A percentile compares a stretch with the other conserved stretches of the same genome.
These are phyloP conservation scores for Pollenia labialis DNA, from an alignment of 2,888 invertebrate genomes.

Conservation along the genomic window DNA sequence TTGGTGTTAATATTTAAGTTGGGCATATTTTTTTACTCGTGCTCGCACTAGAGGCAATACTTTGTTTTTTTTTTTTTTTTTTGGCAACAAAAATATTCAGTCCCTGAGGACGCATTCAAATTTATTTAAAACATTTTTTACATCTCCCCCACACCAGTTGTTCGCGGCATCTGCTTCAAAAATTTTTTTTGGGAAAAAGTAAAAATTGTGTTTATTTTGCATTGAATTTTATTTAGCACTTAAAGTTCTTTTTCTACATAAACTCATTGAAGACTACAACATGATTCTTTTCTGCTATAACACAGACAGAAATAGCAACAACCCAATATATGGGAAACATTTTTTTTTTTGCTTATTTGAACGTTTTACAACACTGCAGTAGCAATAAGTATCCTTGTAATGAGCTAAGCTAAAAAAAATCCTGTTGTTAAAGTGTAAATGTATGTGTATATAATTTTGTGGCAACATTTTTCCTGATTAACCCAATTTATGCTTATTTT, in stretches of 20 bases:
- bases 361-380: conserved; percentile 52
- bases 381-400: conserved; percentile 44
- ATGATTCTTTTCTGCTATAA: neutral
- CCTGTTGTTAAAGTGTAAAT: conserved; percentile 37
- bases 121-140: conserved; percentile 35
- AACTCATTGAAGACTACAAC: neutral
- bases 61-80: too few species aligned
- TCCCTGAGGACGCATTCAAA: conserved; percentile 34
- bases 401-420: conserved; percentile 23
- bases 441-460: conserved; percentile 57
- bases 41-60: conserved; percentile 3
- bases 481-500: conserved; percentile 66
- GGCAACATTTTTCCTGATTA: conserved; percentile 71
- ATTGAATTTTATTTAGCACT: conserved; percentile 55
- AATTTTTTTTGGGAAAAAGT: neutral
- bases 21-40: neutral
- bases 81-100: conserved; percentile 28
- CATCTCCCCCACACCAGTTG: neutral
- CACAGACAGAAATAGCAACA: neutral
- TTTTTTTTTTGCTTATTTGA: conserved; percentile 29
- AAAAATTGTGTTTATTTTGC: conserved; percentile 33
- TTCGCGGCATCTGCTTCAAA: neutral
- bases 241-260: conserved; percentile 32
- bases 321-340: neutral
- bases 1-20: conserved; percentile 6